Percentiles rank a stretch among this genome's conserved stretches.
Evolutionary conservation across 2,113 vertebrate genomes (phyloP).

Genomic region (Rafetus swinhoei): DNA sequence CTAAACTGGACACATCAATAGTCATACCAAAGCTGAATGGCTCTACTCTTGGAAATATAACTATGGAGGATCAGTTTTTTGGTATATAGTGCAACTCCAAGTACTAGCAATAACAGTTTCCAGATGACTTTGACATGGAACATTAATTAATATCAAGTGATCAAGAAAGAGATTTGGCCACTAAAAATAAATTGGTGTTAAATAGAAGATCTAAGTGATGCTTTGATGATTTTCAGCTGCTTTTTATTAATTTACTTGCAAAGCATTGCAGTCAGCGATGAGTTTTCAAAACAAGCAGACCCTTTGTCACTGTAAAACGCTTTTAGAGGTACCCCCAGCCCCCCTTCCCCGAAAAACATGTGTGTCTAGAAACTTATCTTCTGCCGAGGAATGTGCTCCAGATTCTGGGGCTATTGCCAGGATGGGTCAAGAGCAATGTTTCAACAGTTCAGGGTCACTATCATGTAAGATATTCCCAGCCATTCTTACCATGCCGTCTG

Average conservation of each 20-base stretch:
- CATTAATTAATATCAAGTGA: not conserved
- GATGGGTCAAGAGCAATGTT: rapidly evolving
- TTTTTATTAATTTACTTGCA: not conserved
- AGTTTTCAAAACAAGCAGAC: rapidly evolving
- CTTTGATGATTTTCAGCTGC: not conserved
- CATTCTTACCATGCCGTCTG: rapidly evolving
- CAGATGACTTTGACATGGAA: not conserved
- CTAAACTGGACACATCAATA: not conserved
- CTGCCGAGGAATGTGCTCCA: not conserved
- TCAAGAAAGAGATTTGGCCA: not conserved
- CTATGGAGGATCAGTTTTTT: not conserved
- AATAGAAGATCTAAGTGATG: rapidly evolving
- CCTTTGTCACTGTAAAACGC: not conserved
- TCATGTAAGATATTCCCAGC: not conserved
- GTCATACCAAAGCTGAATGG: not conserved
- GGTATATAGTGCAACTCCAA: not conserved
- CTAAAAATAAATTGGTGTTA: constrained; percentile 17
- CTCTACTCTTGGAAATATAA: not conserved
- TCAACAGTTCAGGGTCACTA: rapidly evolving
- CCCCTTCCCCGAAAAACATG: no score
- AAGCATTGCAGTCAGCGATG: not conserved
- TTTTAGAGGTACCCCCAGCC: not conserved
- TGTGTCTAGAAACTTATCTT: not conserved
- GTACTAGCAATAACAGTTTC: not conserved
- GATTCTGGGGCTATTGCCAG: not conserved